Conservation (phyloP, 2,113 vertebrate species). For the Stomatorhinus ivindoensis region DNA sequence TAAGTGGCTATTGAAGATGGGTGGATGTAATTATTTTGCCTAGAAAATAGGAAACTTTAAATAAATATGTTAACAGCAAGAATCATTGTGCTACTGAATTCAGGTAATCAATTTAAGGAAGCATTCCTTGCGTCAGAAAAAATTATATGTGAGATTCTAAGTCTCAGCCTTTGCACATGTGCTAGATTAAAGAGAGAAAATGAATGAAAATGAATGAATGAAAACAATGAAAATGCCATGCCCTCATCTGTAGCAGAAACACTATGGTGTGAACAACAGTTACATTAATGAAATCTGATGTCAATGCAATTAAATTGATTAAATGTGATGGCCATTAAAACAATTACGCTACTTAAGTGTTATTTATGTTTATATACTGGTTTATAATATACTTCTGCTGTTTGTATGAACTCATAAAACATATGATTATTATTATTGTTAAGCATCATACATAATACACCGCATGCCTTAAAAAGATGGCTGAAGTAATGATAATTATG, state of each 20-base stretch:
- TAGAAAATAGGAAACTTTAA: background rate
- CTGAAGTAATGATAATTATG: background rate
- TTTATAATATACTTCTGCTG: background rate
- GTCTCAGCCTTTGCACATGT: background rate
- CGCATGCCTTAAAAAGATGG: background rate
- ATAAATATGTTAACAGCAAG: background rate
- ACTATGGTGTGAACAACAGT: background rate
- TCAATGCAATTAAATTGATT: background rate
- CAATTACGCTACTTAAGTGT: background rate
- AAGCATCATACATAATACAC: background rate
- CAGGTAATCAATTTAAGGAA: background rate
- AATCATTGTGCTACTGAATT: background rate
- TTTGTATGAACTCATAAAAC: background rate
- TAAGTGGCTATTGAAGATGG: background rate
- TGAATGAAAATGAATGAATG: too few species aligned
- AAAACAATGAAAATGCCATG: background rate
- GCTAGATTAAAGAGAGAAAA: background rate
- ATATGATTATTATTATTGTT: background rate
- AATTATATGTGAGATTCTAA: background rate
- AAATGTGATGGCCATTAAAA: background rate
- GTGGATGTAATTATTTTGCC: background rate
- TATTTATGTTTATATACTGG: background rate
- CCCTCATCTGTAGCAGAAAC: background rate
- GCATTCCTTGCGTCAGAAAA: background rate
- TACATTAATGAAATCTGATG: background rate